Base-by-base conservation (phyloP, 2,797 vertebrate genomes). In the Brachyalestes nurse region DNA sequence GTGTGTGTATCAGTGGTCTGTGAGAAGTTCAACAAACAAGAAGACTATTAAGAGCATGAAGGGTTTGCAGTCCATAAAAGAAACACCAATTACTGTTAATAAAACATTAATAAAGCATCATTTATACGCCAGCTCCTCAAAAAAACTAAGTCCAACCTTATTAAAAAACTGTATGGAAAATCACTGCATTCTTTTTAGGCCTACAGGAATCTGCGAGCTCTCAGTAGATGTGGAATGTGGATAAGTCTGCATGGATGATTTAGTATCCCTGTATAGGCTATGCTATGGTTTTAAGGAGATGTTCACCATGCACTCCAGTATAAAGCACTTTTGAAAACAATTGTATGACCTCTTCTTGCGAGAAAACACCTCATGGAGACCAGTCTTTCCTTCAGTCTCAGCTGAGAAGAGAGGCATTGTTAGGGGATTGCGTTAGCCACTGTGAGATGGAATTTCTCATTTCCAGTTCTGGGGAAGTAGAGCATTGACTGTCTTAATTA, bases 361-460 rank as follows among this genome's bases (percentile, higher is more conserved):
- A 12, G 9, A 23, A 34, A 62, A 34, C 61, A 47, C 10, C 17
- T 25, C n/a, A 25, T 2, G 45, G 6, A 64, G 12, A 13, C 14
- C 6, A 1, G 38, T 5, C 34, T 42, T 28, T 38, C n/a, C 64
- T 62, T 45, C 57, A 21, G 25, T n/a, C 12, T 1, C 38, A 57
- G 61, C 16, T 38, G 60, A 28, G 28, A 6, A 53, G 25, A 6
- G 17, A 73, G 70, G 1, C 62, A 28, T 82, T 82, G 55, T 71
- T 60, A n/a, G 16, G 47, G 28, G 51, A 82, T 82, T 82, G 76
- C 81, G 21, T 45, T 61, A 78, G 53, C 45, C 72, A 34, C 55
- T 69, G 76, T 21, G 28, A 40, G 42, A 45, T 12, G 71, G 64
- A 0, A 49, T 42, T 19, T 34, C 6, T 2, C 1, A 78, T 62